Evolutionary conservation across 2,888 invertebrate genomes (phyloP), one percentile per base, ranked within the genome.

Genomic region (Norana najaformis): DNA sequence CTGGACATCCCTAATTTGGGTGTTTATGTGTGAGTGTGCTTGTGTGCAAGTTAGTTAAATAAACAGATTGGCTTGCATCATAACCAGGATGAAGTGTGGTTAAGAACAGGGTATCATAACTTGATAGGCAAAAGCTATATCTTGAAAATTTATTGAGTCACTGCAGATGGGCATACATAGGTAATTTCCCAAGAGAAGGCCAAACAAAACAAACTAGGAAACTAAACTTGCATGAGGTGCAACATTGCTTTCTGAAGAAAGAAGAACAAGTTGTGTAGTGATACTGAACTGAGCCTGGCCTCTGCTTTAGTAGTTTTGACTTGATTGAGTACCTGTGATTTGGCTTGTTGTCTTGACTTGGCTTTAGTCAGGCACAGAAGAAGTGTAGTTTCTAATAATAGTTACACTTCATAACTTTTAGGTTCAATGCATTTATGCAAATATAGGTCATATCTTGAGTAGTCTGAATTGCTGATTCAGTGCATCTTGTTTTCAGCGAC

Each of bases 401-500:
- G 8, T 69, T 69, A n/a, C n/a, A 1, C n/a, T 47, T 47, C 16
- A 11, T 23, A 8, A 69, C 69, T 3, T n/a, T 1, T 30, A 11
- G n/a, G 69, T 69, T 69, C 0, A 69, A 69, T n/a, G 69, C 69
- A 69, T n/a, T n/a, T 69, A n/a, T 69, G 23, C 69, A 69, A n/a
- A n/a, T 41, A n/a, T 69, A 3, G 69, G 30, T 8, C 8, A 69
- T 69, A n/a, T 69, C 69, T 69, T n/a, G 16, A 69, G 8, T 69
- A 69, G 69, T 69, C n/a, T 47, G 47, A 47, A 23, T 41, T 5
- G 30, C 53, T 23, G 30, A 53, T 69, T 69, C 69, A 69, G 8
- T 69, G 69, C 69, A n/a, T 69, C n/a, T 69, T 30, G 69, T 69
- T 69, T 69, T 69, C 69, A 69, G 69, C n/a, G 69, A 69, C n/a